A percentile compares a stretch with the other conserved stretches of the same genome.
These are phyloP conservation scores for Nycticebus coucang DNA, from an alignment of 2,113 vertebrate genomes.

Conservation along the genomic window DNA sequence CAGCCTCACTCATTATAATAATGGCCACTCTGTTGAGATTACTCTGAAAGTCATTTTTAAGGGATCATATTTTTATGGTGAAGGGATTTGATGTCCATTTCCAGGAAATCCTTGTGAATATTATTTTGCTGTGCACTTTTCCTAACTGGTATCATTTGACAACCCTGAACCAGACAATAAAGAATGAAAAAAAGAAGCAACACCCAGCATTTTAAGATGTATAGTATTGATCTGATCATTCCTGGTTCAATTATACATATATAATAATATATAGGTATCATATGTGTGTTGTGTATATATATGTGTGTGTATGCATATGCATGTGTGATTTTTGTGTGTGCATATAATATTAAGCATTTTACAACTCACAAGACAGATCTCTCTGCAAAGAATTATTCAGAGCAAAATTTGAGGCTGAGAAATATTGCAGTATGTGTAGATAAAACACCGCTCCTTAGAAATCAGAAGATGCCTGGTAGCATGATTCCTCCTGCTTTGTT, in stretches of 20 bases:
- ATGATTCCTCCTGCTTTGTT: no score
- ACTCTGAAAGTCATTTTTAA: constrained; percentile 76
- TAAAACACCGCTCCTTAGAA: neutral
- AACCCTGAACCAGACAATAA: neutral
- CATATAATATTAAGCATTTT: neutral
- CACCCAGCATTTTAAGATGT: neutral
- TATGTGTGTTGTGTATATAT: neutral
- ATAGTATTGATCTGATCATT: neutral
- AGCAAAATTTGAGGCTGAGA: neutral
- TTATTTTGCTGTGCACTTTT: neutral
- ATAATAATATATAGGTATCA: neutral
- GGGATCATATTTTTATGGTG: constrained; percentile 48
- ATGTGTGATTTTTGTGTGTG: neutral
- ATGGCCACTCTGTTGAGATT: constrained; percentile 74
- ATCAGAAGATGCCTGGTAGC: neutral
- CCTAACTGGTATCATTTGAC: neutral
- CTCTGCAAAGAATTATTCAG: neutral
- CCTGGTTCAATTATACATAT: neutral
- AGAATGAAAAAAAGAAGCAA: no score
- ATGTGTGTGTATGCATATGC: neutral
- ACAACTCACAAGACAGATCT: neutral
- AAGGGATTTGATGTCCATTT: constrained; percentile 54
- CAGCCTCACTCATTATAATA: constrained; percentile 69
- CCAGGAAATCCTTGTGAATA: neutral
- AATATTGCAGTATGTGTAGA: neutral